Conservation (phyloP, 37 sponge, comb jelly and placozoan genomes). For the Spongilla lacustris region DNA sequence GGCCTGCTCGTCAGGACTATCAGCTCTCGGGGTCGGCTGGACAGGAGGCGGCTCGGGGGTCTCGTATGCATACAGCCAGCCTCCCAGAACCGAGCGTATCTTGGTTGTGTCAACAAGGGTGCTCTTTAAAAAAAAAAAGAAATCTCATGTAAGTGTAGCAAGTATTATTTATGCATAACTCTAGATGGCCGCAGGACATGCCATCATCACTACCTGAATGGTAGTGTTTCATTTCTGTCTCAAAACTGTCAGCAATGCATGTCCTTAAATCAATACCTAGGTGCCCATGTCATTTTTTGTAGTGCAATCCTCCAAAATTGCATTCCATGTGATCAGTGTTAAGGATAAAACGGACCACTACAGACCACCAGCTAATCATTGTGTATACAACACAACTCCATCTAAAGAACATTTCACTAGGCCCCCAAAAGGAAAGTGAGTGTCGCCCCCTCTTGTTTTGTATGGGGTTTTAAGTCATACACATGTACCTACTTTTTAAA, state of each 20-base stretch:
- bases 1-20: conserved; percentile 27
- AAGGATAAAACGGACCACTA: not conserved
- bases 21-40: conserved; percentile 28
- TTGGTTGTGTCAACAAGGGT: conserved; percentile 67
- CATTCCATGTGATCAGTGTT: not conserved
- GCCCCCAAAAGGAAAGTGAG: not conserved
- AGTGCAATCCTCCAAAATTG: not conserved
- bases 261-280: not conserved
- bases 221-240: not conserved
- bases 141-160: not conserved
- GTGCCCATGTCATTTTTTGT: not conserved
- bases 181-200: not conserved
- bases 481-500: too few species aligned
- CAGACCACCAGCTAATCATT: not conserved
- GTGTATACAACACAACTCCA: not conserved
- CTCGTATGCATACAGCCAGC: conserved; percentile 89
- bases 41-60: conserved; percentile 51
- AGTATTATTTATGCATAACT: not conserved
- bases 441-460: not conserved
- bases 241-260: too few species aligned
- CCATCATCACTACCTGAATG: not conserved
- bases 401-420: not conserved
- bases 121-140: conserved; percentile 34
- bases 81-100: conserved; percentile 63
- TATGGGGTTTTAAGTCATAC: too few species aligned